These are phyloP conservation scores for Burhinus bistriatus DNA, from an alignment of 2,113 vertebrate genomes.

Conservation along the genomic window DNA sequence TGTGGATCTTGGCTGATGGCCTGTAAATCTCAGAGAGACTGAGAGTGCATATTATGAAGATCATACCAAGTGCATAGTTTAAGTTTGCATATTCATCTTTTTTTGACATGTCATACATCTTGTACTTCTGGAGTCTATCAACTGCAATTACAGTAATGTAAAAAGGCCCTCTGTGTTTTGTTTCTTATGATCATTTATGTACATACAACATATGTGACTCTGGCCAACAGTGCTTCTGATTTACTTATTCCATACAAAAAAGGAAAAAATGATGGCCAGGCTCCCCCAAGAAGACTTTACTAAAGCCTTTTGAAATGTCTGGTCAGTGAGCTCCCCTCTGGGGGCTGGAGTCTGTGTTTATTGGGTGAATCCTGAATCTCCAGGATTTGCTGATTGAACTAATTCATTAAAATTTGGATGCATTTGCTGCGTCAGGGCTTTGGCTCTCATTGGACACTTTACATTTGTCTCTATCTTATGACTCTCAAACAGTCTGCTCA, in stretches of 20 bases:
- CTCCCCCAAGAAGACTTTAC: neutral
- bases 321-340: neutral
- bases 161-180: neutral
- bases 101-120: neutral
- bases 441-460: slow-evolving; percentile 7
- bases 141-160: neutral
- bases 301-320: neutral
- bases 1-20: neutral
- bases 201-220: neutral
- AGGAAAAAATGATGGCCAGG: neutral
- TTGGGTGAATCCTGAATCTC: neutral
- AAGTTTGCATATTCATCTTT: neutral
- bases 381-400: neutral
- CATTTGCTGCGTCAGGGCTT: neutral
- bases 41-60: neutral
- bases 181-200: neutral
- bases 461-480: neutral
- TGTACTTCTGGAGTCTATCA: neutral
- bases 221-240: neutral
- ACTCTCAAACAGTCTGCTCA: neutral
- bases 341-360: neutral
- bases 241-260: neutral
- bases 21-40: neutral
- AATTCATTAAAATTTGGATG: slow-evolving; percentile 9
- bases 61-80: neutral